phyloP scores from a whole-genome alignment of 2,888 invertebrate genomes.

The Myathropa florea region DNA sequence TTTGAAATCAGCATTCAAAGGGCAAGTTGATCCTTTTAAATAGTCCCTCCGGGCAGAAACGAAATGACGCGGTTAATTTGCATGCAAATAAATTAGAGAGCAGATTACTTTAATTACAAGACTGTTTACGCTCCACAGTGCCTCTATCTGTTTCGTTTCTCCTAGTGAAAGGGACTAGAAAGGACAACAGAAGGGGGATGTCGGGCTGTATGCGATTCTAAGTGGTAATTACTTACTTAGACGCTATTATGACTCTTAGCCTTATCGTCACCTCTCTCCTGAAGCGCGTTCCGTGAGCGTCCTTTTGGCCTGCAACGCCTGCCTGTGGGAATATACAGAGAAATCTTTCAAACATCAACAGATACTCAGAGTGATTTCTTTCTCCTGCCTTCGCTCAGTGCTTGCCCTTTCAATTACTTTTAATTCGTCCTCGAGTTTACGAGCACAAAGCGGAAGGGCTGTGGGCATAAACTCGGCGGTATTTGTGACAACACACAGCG shows the following conservation, averaged over 20 bases:
- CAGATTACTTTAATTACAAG: constrained; percentile 62
- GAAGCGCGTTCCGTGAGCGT: not conserved
- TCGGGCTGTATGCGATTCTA: not conserved
- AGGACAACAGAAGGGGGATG: not conserved
- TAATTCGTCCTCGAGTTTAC: constrained; percentile 1
- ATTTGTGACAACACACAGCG: not conserved
- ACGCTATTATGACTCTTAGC: not conserved
- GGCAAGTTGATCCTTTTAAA: constrained; percentile 62
- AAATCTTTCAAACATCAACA: not conserved
- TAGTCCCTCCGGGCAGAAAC: constrained; percentile 18
- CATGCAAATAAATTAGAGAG: constrained; percentile 58
- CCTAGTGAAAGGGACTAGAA: not conserved
- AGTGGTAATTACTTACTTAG: not conserved
- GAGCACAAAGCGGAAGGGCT: not conserved
- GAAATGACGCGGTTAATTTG: constrained; percentile 64
- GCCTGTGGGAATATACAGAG: not conserved
- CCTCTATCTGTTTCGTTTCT: not conserved
- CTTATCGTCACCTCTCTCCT: not conserved
- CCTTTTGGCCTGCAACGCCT: not conserved
- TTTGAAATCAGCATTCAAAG: constrained; percentile 53
- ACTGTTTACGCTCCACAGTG: constrained; percentile 16
- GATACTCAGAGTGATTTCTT: not conserved
- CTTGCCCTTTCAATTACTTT: not conserved
- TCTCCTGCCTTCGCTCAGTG: not conserved
- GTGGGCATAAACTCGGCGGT: not conserved